Conservation (phyloP, 2,113 vertebrate species). For the Corythornis madagascariensis region DNA sequence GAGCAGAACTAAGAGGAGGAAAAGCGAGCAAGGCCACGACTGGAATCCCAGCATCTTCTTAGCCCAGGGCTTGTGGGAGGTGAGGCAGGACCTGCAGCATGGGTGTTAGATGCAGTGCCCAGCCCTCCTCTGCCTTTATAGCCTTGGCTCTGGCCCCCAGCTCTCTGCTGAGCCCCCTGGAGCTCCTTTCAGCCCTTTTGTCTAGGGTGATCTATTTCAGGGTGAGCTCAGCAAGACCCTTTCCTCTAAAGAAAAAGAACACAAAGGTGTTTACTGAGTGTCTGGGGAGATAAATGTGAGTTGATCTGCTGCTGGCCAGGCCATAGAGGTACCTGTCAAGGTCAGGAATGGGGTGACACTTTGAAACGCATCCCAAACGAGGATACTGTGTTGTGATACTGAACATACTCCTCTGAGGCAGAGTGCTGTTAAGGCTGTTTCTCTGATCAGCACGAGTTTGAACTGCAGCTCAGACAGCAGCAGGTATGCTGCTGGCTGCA, state of each 20-base stretch:
- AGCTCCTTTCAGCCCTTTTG: conserved; percentile 68
- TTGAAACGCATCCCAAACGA: neutral
- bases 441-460: neutral
- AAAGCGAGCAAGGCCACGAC: neutral
- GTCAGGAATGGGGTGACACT: neutral
- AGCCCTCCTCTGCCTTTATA: conserved; percentile 36
- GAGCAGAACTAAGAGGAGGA: conserved; percentile 36
- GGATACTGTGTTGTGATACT: neutral
- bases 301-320: conserved; percentile 24
- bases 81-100: neutral
- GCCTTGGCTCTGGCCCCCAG: conserved; percentile 36
- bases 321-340: conserved; percentile 13
- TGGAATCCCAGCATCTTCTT: conserved; percentile 39
- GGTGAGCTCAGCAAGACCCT: conserved; percentile 67
- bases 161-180: conserved; percentile 33
- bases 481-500: neutral
- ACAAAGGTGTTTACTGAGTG: conserved; percentile 68
- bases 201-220: conserved; percentile 64
- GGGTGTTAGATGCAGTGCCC: neutral
- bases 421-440: neutral
- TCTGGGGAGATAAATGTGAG: conserved; percentile 56
- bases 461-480: neutral
- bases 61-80: neutral
- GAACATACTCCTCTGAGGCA: neutral
- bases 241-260: conserved; percentile 60